Conservation (phyloP, 1,140 invertebrate species). For the Drosophila nigromelanica region DNA sequence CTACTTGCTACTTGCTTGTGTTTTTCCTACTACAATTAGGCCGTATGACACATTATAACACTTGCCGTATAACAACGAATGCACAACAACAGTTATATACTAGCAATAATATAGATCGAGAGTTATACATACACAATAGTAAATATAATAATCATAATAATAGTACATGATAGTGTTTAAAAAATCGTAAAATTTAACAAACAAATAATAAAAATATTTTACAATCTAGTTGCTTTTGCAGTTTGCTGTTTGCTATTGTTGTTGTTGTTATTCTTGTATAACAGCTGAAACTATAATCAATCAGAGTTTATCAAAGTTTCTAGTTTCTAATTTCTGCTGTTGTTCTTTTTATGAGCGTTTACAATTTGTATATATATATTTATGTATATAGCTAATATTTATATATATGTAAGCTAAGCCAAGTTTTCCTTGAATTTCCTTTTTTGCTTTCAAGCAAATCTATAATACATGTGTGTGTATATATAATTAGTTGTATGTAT, state of each 20-base stretch:
- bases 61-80: constrained; percentile 53
- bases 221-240: constrained; percentile 41
- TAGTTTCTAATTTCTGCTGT: constrained; percentile 29
- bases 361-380: constrained; percentile 11
- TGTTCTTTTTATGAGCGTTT: constrained; percentile 43
- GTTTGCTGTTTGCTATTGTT: constrained; percentile 38
- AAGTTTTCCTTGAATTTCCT: constrained; percentile 28
- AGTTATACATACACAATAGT: constrained; percentile 32
- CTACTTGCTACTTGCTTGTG: constrained; percentile 24
- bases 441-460: constrained; percentile 31
- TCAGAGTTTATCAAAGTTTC: constrained; percentile 44
- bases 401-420: constrained; percentile 46
- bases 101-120: constrained; percentile 37
- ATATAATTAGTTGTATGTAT: constrained; percentile 36
- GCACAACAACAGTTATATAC: constrained; percentile 50
- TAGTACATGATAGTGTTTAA: constrained; percentile 6
- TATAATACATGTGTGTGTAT: constrained; percentile 32
- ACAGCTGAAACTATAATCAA: constrained; percentile 67
- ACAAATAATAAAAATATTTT: constrained; percentile 50
- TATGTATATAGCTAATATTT: constrained; percentile 31
- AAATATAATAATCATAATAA: constrained; percentile 31
- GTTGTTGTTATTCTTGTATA: constrained; percentile 53
- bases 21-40: constrained; percentile 31
- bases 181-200: constrained; percentile 47
- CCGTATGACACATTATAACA: constrained; percentile 52